phyloP scores from a whole-genome alignment of 2,888 invertebrate species.

The Dermolepida albohirtum region DNA sequence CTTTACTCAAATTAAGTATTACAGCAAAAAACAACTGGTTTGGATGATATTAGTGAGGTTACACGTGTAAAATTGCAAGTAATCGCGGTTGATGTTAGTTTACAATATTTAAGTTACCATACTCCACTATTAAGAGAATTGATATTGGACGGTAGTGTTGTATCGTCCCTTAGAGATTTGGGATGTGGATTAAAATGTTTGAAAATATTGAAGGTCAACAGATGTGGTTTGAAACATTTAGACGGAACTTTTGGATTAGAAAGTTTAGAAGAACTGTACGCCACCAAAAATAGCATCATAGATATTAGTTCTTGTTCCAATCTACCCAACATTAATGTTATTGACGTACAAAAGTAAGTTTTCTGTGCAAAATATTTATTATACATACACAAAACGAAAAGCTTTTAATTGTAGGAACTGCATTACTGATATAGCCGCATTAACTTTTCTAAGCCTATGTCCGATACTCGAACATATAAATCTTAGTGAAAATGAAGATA shows the following conservation, averaged over 20 bases:
- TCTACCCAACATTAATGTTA: constrained; percentile 64
- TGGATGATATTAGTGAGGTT: constrained; percentile 65
- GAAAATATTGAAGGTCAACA: constrained; percentile 71
- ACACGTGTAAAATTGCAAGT: constrained; percentile 74
- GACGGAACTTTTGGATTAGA: constrained; percentile 77
- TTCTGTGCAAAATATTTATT: background rate
- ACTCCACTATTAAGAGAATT: constrained; percentile 73
- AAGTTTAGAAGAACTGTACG: constrained; percentile 72
- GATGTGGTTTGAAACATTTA: constrained; percentile 74
- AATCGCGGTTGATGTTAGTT: constrained; percentile 73
- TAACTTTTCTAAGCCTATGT: constrained; percentile 62
- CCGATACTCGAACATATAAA: constrained; percentile 58
- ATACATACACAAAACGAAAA: constrained; percentile 17
- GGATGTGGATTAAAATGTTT: constrained; percentile 74
- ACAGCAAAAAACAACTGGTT: constrained; percentile 60
- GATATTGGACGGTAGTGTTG: constrained; percentile 75
- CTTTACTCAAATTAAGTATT: constrained; percentile 10
- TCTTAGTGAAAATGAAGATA: constrained; percentile 63
- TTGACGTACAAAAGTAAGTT: constrained; percentile 64
- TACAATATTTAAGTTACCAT: constrained; percentile 73
- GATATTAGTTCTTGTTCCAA: constrained; percentile 74
- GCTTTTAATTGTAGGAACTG: constrained; percentile 58
- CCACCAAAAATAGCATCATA: constrained; percentile 72
- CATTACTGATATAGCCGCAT: constrained; percentile 55
- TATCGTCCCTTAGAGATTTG: constrained; percentile 75